Percentiles rank a stretch among this genome's conserved stretches.
These are phyloP conservation scores for Cistogaster globosa DNA, from an alignment of 2,888 invertebrate genomes.

Conservation along the genomic window DNA sequence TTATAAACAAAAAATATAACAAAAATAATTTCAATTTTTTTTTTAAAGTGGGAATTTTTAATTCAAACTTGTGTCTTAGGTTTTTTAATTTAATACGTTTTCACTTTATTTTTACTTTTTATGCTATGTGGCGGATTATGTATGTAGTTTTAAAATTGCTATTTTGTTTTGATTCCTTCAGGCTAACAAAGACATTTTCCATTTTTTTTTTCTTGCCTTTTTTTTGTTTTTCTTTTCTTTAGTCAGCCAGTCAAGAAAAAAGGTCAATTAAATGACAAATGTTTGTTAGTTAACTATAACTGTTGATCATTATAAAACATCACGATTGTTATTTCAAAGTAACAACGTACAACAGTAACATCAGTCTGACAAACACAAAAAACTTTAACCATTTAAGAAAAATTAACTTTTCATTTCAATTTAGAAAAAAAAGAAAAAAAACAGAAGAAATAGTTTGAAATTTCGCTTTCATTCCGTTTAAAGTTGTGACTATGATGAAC, in stretches of 20 bases:
- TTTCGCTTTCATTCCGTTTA: constrained; percentile 70
- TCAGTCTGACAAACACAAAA: constrained; percentile 31
- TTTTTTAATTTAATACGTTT: constrained; percentile 59
- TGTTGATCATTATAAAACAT: constrained; percentile 71
- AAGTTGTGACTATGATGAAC: constrained; percentile 74
- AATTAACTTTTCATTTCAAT: constrained; percentile 71
- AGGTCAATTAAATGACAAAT: constrained; percentile 75
- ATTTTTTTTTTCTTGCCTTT: constrained; percentile 48
- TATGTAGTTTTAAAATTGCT: constrained; percentile 58
- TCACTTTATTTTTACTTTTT: constrained; percentile 14
- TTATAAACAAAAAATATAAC: not conserved
- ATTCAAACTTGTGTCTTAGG: constrained; percentile 65
- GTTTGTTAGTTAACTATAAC: constrained; percentile 71
- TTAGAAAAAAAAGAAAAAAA: constrained; percentile 15
- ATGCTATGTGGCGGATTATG: constrained; percentile 11
- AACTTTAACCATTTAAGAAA: constrained; percentile 43
- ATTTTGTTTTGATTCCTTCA: constrained; percentile 63
- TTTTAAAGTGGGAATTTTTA: constrained; percentile 32
- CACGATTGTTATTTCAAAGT: constrained; percentile 63
- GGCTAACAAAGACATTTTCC: constrained; percentile 73
- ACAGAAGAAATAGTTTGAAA: constrained; percentile 34
- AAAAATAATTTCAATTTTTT: not conserved
- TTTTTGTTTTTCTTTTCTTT: not conserved
- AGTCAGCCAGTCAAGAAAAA: constrained; percentile 59
- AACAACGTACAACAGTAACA: constrained; percentile 44